Evolutionary conservation across 1,140 invertebrate genomes (phyloP), one percentile per base, ranked within the genome.

Genomic region (Pseudomyrmex cubaensis): DNA sequence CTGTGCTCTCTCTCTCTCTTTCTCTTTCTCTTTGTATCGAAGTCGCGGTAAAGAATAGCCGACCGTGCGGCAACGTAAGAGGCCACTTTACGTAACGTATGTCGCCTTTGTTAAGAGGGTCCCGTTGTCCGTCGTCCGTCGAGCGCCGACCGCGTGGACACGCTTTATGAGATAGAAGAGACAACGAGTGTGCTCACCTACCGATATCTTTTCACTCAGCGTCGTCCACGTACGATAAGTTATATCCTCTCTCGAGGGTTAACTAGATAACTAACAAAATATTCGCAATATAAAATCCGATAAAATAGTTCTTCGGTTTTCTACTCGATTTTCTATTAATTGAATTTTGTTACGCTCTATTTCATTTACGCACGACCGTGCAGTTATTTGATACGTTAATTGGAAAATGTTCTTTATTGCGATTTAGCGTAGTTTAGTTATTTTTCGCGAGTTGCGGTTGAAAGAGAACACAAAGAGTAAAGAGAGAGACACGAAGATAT

Each of bases 51-150:
- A 88, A 90, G 89, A 90, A 90, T 90, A 83, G 89, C 86, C 77
- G 62, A 61, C 74, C 66, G 72, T 62, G 61, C 59, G 74, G 9
- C 54, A 52, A 62, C 85, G 83, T 86, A 87, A 84, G 76, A 59
- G 57, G 74, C 86, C 89, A 90, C 89, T 90, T 90, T 90, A 88
- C 78, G 89, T 90, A 90, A 90, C 86, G 90, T 90, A 88, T 90
- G 85, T 90, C 75, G 82, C 77, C 89, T 90, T 90, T 90, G 89
- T 90, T 90, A 90, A 89, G 35, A 35, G 74, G 74, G 69, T 61
- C 72, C 82, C 73, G 76, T 80, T 69, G 85, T 64, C 44, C 73
- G 61, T 76, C 44, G 82, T 54, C 25, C 54, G 25, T 50, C n/a
- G 50, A 25, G 8, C 52, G 48, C 10, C 54, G 17, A 54, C n/a